Evolutionary conservation across 2,797 vertebrate genomes (phyloP).

Genomic region (Peromyscus attwateri): DNA sequence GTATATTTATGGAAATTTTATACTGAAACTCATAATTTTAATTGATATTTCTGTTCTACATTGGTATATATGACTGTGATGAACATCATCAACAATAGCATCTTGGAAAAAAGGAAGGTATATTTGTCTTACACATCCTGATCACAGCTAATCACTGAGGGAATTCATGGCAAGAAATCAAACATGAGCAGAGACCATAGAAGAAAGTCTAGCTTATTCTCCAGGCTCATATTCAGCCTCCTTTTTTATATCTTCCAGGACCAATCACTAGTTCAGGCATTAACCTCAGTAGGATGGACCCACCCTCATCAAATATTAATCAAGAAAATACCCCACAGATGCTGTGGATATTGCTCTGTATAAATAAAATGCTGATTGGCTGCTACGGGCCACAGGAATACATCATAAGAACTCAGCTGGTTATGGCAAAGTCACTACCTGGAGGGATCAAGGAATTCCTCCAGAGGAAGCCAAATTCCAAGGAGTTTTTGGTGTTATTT

Average conservation of each 20-base stretch:
- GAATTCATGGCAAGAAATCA: background rate
- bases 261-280: no score
- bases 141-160: background rate
- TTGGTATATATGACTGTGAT: background rate
- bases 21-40: background rate
- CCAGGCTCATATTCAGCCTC: background rate
- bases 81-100: background rate
- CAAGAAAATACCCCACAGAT: background rate
- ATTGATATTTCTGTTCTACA: background rate
- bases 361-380: no score
- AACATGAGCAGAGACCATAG: background rate
- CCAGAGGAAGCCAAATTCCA: no score
- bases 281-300: background rate
- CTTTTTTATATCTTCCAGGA: background rate
- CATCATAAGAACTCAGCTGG: no score
- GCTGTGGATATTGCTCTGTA: no score
- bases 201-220: background rate
- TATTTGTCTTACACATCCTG: background rate
- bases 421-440: no score
- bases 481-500: no score
- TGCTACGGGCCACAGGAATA: no score
- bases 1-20: background rate
- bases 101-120: background rate
- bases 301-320: background rate
- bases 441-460: no score